Base-by-base conservation (phyloP, 2,113 vertebrate genomes). In the Poecile atricapillus region DNA sequence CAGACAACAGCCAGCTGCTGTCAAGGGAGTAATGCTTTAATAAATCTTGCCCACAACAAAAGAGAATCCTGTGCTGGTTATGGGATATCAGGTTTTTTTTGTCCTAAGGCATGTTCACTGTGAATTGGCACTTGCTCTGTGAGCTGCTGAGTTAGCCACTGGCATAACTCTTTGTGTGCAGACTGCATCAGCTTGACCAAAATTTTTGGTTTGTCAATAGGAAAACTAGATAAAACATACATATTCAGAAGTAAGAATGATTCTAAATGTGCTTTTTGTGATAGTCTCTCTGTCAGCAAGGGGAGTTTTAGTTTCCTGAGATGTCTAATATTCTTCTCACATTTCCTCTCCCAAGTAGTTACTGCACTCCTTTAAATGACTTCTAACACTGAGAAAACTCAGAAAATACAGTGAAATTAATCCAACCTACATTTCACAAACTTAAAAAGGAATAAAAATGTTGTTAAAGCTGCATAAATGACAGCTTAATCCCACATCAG, bases 401-500 rank as follows among this genome's bases (percentile, higher is more conserved):
- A 55, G 74, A 91, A 96, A 93, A 94, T 80, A 83, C 1, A 69
- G 23, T 31, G 63, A 80, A 96, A 89, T 94, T 93, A 68, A 97
- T 88, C 47, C 56, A 7, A 93, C 83, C 58, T 74, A 60, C 78
- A 82, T 94, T 96, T 92, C 92, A 71, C 55, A 91, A 78, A 95
- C 80, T 95, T 96, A 86, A 88, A 86, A 75, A 95, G 87, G 69
- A 95, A 95, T 92, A 93, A 94, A 91, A 97, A 96, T n/a, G 20
- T 71, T 92, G 81, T 85, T 87, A 94, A 94, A 85, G 74, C 64
- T 84, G 76, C 60, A 81, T 83, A 93, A 96, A 95, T 91, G 95
- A 89, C 89, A 97, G 94, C 89, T 93, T 96, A 95, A 96, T 94
- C 60, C 70, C 84, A 83, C 58, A 92, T 89, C 93, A 95, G 95